These are phyloP conservation scores for Hyaena hyaena DNA, from an alignment of 2,113 vertebrate species.

Conservation along the genomic window DNA sequence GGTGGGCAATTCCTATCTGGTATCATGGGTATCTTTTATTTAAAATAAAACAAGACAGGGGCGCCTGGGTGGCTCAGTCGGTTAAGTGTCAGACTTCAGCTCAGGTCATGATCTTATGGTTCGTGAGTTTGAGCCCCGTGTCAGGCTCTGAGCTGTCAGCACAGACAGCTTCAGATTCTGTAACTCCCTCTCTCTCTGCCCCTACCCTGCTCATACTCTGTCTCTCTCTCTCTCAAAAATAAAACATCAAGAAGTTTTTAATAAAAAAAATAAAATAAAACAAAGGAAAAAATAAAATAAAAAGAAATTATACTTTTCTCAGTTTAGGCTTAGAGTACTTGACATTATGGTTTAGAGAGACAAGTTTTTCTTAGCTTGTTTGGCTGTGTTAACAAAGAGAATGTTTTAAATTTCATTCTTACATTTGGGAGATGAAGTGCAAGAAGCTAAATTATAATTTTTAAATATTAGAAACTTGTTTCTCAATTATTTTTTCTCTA, in stretches of 20 bases:
- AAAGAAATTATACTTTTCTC: conserved; percentile 34
- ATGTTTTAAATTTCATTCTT: neutral
- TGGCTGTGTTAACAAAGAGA: neutral
- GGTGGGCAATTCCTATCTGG: neutral
- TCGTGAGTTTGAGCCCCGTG: too few relatives aligned
- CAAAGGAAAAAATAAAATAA: neutral
- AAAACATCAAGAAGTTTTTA: too few relatives aligned
- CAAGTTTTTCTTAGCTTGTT: conserved; percentile 15
- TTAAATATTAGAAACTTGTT: conserved; percentile 45
- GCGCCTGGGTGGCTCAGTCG: too few relatives aligned
- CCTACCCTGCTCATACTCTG: too few relatives aligned
- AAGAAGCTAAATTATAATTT: conserved; percentile 33
- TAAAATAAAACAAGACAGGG: neutral
- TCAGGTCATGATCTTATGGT: too few relatives aligned
- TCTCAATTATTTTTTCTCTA: conserved; percentile 38
- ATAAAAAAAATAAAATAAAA: neutral
- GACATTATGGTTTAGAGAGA: conserved; percentile 34
- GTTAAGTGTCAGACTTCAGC: too few relatives aligned
- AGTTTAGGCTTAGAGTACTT: conserved; percentile 19
- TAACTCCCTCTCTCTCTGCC: too few relatives aligned
- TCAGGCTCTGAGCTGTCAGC: too few relatives aligned
- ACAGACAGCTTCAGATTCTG: too few relatives aligned
- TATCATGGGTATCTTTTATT: neutral
- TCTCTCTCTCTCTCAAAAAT: too few relatives aligned
- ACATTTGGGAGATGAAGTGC: neutral